Base-by-base conservation (phyloP, 2,113 vertebrate species). In the Planiliza haematocheilus region DNA sequence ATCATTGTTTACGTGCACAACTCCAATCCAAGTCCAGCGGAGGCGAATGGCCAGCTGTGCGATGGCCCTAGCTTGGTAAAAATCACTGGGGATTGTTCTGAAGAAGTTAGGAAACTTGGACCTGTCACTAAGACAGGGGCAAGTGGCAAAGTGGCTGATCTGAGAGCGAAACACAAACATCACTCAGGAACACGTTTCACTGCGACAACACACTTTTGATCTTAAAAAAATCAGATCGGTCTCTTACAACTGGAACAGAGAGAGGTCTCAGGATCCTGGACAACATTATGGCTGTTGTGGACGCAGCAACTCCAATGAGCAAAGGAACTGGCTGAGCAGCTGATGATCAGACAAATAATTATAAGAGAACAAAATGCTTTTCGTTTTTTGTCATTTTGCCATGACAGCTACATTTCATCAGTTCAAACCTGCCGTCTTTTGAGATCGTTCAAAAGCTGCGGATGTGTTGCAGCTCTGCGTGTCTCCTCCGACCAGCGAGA, bases 81-180 rank as follows among this genome's bases (percentile, higher is more conserved):
- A 71, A 66, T 94, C 93, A 72, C 93, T 93, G 43, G 94, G 92
- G 59, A 94, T 90, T 30, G 92, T 94, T 60, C 94, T 86, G 84
- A 94, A 93, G 71, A 94, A 91, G 61, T 92, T 92, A 1, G 92
- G 92, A 73, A 77, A 93, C 59, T 86, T 79, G 4, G 0, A 30
- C 30, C 79, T 86, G 82, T 93, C 83, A 56, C 91, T 91, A 1
- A 94, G 88, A 78, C 92, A 93, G 12, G 90, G 85, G 55, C 91
- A 93, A 49, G 87, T 91, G 6, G 92, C 86, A 63, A 87, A 42
- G 63, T 91, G 91, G 59, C 93, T 93, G 59, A 86, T 77, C 91
- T 94, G 67, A 79, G 8, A 16, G 34, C n/a, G 49, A 46, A 3
- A 60, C 1, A 60, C 7, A 52, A 34, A 49, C 12, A 9, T 20